Evolutionary conservation across 2,113 vertebrate genomes (phyloP).

Genomic region (Myotis lucifugus): DNA sequence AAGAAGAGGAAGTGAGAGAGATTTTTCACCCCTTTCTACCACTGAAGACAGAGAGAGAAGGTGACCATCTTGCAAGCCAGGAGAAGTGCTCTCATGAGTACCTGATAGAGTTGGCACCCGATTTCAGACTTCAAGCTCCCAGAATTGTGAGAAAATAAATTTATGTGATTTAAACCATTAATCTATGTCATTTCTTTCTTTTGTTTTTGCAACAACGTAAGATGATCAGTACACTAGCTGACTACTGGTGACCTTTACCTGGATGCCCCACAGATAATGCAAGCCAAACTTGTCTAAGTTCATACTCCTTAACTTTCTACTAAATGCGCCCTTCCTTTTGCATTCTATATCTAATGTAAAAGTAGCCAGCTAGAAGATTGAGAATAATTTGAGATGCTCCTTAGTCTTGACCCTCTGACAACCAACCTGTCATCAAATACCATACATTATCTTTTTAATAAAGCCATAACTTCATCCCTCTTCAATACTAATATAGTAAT

Average conservation of each 20-base stretch:
- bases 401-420: not conserved
- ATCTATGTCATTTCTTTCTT: not conserved
- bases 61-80: not conserved
- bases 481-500: not conserved
- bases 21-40: not conserved
- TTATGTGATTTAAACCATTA: not conserved
- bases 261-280: not conserved
- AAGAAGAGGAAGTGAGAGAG: not conserved
- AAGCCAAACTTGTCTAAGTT: not conserved
- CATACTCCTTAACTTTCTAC: not conserved
- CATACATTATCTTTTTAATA: conserved; percentile 16
- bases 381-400: not conserved
- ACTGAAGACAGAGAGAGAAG: not conserved
- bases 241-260: not conserved
- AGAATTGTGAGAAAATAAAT: not conserved
- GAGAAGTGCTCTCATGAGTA: not conserved
- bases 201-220: not conserved
- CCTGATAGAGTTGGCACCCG: not conserved
- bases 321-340: not conserved
- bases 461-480: conserved; percentile 3
- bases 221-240: not conserved
- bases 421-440: not conserved
- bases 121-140: not conserved
- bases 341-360: not conserved
- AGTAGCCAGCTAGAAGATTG: not conserved